Percentiles rank a stretch among this genome's conserved stretches.
Evolutionary conservation across 2,888 invertebrate species (phyloP).

Genomic region (Phengaris arion): DNA sequence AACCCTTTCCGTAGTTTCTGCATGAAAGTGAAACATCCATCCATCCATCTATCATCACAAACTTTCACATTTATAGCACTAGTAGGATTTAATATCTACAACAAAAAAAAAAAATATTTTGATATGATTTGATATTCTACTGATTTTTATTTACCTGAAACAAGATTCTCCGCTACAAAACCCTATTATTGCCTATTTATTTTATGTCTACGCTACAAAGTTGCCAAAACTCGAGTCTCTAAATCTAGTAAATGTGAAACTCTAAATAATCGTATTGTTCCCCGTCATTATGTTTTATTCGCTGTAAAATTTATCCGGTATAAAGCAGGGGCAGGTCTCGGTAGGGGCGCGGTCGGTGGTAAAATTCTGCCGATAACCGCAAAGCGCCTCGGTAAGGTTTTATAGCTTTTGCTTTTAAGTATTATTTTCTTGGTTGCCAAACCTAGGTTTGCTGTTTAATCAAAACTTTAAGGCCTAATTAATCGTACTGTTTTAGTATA

Average conservation of each 20-base stretch:
- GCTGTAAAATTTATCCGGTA: slow-evolving; percentile 6
- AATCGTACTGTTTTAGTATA: neutral
- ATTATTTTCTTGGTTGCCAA: neutral
- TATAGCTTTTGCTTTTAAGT: slow-evolving; percentile 1
- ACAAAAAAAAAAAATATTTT: no score
- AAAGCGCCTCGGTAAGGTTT: slow-evolving; percentile 9
- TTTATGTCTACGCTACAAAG: neutral
- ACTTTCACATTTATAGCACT: no score
- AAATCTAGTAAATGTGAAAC: neutral
- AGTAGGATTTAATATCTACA: no score
- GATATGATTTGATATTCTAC: neutral
- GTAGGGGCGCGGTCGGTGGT: slow-evolving; percentile 1
- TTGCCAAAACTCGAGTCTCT: neutral
- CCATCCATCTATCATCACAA: no score
- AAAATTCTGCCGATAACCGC: slow-evolving; percentile 16
- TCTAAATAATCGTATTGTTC: slow-evolving; percentile 20
- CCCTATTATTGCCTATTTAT: neutral
- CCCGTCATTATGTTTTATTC: slow-evolving; percentile 13
- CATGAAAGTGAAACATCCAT: no score
- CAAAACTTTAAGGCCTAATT: neutral
- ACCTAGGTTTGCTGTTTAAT: neutral
- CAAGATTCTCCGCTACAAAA: neutral
- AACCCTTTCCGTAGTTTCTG: no score
- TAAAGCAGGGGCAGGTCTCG: neutral
- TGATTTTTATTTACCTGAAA: neutral